Percentiles rank a stretch among this genome's conserved stretches.
Conservation (phyloP, 2,888 invertebrate genomes). For the Oscheius myriophilus region DNA sequence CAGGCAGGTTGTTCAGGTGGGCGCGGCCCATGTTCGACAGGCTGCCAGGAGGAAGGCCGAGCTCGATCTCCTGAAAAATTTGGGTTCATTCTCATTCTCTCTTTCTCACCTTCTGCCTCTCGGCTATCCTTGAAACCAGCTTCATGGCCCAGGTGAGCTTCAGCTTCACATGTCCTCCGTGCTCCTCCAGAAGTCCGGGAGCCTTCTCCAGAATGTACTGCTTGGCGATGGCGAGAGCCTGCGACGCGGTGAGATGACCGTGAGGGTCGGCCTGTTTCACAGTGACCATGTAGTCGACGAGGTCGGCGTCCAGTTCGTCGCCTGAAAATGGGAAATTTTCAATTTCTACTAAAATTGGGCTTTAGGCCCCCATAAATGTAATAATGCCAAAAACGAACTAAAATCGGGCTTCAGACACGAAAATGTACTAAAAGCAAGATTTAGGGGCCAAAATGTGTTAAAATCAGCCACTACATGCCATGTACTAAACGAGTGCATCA, state of each 20-base stretch:
- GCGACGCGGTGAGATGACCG: slow-evolving; percentile 63
- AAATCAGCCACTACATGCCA: too few relatives aligned
- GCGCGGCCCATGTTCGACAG: slow-evolving; percentile 52
- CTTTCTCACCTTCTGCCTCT: slow-evolving; percentile 44
- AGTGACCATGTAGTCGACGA: slow-evolving; percentile 68
- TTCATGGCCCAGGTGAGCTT: slow-evolving; percentile 72
- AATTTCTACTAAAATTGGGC: too few relatives aligned
- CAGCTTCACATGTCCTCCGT: slow-evolving; percentile 72
- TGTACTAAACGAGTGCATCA: too few relatives aligned
- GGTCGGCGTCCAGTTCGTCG: slow-evolving; percentile 68
- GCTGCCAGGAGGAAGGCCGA: slow-evolving; percentile 54
- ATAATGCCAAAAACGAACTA: too few relatives aligned
- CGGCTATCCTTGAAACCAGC: slow-evolving; percentile 59
- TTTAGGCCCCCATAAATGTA: too few relatives aligned
- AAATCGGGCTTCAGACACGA: too few relatives aligned
- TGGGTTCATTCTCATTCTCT: not conserved
- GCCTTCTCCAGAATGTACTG: slow-evolving; percentile 71
- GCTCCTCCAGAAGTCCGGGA: slow-evolving; percentile 71
- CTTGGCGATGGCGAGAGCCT: slow-evolving; percentile 71
- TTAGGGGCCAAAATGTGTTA: too few relatives aligned
- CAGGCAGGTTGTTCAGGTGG: slow-evolving; percentile 43
- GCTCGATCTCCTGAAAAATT: slow-evolving; percentile 45
- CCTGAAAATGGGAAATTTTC: slow-evolving; percentile 33
- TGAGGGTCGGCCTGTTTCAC: slow-evolving; percentile 57
- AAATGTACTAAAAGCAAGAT: too few relatives aligned